Conservation (phyloP, 92 coral and sea anemone genomes). For the Montipora capitata region DNA sequence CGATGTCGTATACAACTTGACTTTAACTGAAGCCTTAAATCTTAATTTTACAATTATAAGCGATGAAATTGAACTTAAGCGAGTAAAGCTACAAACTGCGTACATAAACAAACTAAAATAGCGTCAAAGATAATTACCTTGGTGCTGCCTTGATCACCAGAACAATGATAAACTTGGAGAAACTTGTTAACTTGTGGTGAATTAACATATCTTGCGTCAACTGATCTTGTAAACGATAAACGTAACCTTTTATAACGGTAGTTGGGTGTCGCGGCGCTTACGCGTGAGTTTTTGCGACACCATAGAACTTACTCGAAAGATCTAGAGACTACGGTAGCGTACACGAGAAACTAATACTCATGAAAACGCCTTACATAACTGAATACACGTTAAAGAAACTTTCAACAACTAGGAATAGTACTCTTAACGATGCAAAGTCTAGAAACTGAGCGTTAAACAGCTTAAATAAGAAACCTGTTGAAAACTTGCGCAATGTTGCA, state of each 20-base stretch:
- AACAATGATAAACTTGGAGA: no score
- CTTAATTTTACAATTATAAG: conserved; percentile 11
- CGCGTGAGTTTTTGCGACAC: no score
- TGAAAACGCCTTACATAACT: neutral
- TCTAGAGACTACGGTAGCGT: no score
- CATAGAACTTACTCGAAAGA: no score
- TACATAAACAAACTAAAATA: neutral
- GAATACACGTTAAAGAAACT: neutral
- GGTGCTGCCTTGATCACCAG: no score
- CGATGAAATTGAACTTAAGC: conserved; percentile 26
- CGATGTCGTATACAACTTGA: conserved; percentile 10
- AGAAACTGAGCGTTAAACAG: conserved; percentile 10
- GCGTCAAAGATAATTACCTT: no score
- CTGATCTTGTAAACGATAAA: no score
- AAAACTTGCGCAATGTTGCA: conserved; percentile 1
- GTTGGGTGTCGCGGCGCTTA: no score
- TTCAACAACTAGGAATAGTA: neutral
- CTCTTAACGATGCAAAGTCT: conserved; percentile 4
- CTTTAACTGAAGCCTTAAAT: conserved; percentile 1
- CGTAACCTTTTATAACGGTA: neutral
- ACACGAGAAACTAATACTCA: no score
- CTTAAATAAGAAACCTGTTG: conserved; percentile 17
- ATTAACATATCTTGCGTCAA: no score
- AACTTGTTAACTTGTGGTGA: no score
- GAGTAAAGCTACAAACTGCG: neutral